Evolutionary conservation across 30 jellyfish, hydroid and myxozoan species (phyloP), one percentile per base, ranked within the genome.

Genomic region (Pelagia noctiluca): DNA sequence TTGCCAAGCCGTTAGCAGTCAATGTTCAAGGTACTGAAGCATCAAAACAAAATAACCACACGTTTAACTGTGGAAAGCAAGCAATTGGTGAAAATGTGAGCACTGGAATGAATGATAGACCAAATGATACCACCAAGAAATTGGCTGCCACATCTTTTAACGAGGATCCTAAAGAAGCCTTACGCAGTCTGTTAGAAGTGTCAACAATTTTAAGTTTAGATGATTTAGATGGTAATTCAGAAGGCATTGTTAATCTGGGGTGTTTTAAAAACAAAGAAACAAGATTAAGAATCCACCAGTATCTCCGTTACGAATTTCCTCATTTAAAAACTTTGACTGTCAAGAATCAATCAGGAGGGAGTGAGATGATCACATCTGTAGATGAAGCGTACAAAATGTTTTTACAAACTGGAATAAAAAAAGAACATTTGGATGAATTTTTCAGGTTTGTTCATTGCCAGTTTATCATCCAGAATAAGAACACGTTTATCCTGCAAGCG

Each of bases 371-470:
- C 3, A 68, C 80, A 23, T 21, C 31, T 23, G 0, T 0, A 0
- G 95, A 90, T 63, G 42, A 67, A 19, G 46, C 76, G 2, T 90
- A 36, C 49, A 31, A 62, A 5, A 77, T 32, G 21, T 71, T 82
- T 28, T 5, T 81, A 13, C 26, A 42, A 12, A 23, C 77, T 28
- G 88, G 83, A 52, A 26, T 50, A 3, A 25, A 46, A 12, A 50
- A 48, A 1, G 88, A 61, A 25, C 16, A 35, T n/a, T 16, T 64
- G 1, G 89, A 76, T 30, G 69, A 36, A 7, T 50, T 90, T 29
- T 76, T 90, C 22, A 66, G 50, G 35, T 90, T 90, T 66, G 70
- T 90, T 16, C 78, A 90, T 76, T 82, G 97, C 42, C 95, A 74
- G 35, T 10, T 57, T 78, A 38, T 88, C 0, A 18, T 21, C n/a